Conservation (phyloP, 2,113 vertebrate species). For the Macquaria ambigua region DNA sequence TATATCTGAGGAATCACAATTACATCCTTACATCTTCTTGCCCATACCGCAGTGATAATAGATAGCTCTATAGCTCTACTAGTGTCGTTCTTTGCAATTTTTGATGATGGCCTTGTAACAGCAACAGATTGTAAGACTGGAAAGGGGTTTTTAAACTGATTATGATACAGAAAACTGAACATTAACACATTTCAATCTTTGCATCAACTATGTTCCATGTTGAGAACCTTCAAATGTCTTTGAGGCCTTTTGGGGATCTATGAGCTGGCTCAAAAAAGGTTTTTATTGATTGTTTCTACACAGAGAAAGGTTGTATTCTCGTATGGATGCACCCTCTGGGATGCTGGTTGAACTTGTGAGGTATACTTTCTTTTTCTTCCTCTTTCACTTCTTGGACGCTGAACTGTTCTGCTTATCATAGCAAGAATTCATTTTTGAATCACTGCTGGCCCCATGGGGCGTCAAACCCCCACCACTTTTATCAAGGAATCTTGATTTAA, state of each 20-base stretch:
- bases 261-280: neutral
- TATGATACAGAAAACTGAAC: neutral
- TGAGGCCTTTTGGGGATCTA: neutral
- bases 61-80: neutral
- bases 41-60: neutral
- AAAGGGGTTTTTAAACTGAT: neutral
- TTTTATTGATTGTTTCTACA: neutral
- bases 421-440: neutral
- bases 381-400: neutral
- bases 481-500: slow-evolving; percentile 28
- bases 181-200: neutral
- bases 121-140: neutral
- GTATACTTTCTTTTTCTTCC: neutral
- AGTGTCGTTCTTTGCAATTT: neutral
- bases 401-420: neutral
- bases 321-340: neutral
- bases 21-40: neutral
- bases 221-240: neutral
- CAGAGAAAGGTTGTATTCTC: slow-evolving; percentile 11
- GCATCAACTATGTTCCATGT: neutral
- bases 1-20: neutral
- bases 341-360: neutral
- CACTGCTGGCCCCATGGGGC: neutral
- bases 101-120: slow-evolving; percentile 9
- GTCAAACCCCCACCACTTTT: neutral